These are phyloP conservation scores for Gopherus evgoodei DNA, from an alignment of 2,113 vertebrate species.

Conservation along the genomic window DNA sequence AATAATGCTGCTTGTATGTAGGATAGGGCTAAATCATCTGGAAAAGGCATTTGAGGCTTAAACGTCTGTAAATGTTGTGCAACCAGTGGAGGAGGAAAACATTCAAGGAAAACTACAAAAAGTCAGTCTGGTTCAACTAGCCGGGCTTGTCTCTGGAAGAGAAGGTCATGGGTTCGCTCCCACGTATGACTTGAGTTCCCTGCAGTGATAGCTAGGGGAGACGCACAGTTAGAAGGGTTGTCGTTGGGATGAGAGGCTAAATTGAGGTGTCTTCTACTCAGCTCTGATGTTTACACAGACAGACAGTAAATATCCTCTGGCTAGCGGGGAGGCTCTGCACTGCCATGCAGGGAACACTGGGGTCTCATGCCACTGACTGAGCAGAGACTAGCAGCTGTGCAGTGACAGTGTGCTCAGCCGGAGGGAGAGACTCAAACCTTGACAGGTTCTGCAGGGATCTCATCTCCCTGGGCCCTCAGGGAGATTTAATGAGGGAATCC, in stretches of 20 bases:
- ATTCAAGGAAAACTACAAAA: background rate
- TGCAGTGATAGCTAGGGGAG: background rate
- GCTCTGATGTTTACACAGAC: background rate
- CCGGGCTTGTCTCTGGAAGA: background rate
- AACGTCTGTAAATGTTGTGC: background rate
- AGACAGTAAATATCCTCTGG: fast-evolving
- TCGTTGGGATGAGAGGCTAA: background rate
- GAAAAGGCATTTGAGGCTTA: background rate
- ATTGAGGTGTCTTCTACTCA: background rate
- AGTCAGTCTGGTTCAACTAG: background rate
- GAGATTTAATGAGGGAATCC: background rate
- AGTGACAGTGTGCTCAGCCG: background rate
- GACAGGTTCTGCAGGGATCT: background rate
- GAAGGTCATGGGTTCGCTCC: background rate
- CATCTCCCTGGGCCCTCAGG: background rate
- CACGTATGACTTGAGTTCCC: background rate
- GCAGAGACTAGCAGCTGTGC: background rate
- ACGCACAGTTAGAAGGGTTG: background rate
- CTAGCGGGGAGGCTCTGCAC: background rate
- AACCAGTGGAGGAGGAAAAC: background rate
- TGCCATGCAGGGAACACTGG: background rate
- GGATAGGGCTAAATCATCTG: background rate
- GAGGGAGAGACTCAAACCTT: background rate
- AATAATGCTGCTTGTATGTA: background rate
- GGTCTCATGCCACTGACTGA: background rate